Evolutionary conservation across 2,888 invertebrate species (phyloP).

Genomic region (Plemyria rubiginata): DNA sequence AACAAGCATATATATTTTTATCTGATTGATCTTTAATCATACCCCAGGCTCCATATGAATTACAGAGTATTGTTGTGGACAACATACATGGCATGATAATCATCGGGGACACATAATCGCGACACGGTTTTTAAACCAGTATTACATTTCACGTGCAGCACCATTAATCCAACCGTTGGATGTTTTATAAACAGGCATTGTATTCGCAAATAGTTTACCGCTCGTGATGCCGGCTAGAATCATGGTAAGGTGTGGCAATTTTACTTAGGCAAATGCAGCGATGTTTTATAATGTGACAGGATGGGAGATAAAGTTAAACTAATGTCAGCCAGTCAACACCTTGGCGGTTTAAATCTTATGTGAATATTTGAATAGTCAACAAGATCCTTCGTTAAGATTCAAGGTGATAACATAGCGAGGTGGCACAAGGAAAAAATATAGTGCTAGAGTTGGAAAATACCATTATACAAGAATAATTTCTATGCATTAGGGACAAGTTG

Average conservation of each 20-base stretch:
- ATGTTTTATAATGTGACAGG: slow-evolving; percentile 12
- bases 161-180: slow-evolving; percentile 32
- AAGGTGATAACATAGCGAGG: slow-evolving; percentile 40
- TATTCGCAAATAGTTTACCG: slow-evolving; percentile 36
- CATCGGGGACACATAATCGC: slow-evolving; percentile 44
- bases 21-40: slow-evolving; percentile 43
- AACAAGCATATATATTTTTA: slow-evolving; percentile 20
- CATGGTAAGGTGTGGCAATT: slow-evolving; percentile 34
- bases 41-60: slow-evolving; percentile 44
- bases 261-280: slow-evolving; percentile 23
- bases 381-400: slow-evolving; percentile 31
- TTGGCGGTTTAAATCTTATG: slow-evolving; percentile 11
- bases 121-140: slow-evolving; percentile 36
- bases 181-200: slow-evolving; percentile 43
- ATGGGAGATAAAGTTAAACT: slow-evolving; percentile 23
- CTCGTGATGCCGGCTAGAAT: slow-evolving; percentile 29
- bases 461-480: not conserved
- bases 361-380: slow-evolving; percentile 27
- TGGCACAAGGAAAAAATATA: slow-evolving; percentile 21
- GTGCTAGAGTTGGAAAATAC: not conserved
- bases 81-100: slow-evolving; percentile 48
- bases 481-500: not conserved
- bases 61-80: slow-evolving; percentile 47
- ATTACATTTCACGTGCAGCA: slow-evolving; percentile 36
- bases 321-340: slow-evolving; percentile 19